Conservation (phyloP, 1,140 invertebrate species). For the Phymorhynchus buccinoides region DNA sequence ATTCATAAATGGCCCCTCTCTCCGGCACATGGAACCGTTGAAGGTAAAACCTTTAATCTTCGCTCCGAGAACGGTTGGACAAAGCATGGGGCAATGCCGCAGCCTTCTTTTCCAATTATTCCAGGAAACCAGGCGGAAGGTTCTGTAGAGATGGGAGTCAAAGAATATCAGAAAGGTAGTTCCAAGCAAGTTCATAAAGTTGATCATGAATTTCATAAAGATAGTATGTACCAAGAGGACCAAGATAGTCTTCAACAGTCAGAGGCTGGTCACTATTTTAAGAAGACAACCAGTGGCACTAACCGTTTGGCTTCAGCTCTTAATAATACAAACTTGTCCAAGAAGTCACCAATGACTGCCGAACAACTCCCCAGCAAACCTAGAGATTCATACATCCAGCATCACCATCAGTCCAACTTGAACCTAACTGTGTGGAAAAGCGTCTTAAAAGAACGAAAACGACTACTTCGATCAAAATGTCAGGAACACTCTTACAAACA, state of each 20-base stretch:
- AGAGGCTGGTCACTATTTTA: not conserved
- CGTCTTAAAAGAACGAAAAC: not conserved
- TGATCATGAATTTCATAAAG: too few relatives aligned
- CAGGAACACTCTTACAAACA: too few relatives aligned
- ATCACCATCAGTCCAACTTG: not conserved
- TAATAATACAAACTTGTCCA: not conserved
- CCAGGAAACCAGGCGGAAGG: not conserved
- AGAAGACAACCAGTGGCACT: not conserved
- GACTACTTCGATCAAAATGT: not conserved
- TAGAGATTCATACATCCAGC: not conserved
- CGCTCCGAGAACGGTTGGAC: too few relatives aligned
- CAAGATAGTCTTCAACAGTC: too few relatives aligned
- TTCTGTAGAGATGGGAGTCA: not conserved
- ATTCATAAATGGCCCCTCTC: too few relatives aligned
- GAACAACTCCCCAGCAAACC: not conserved
- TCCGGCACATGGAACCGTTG: too few relatives aligned
- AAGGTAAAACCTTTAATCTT: too few relatives aligned
- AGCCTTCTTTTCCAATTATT: too few relatives aligned
- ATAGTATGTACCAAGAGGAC: too few relatives aligned
- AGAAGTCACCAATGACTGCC: not conserved
- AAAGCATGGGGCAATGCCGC: too few relatives aligned
- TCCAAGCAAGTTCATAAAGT: too few relatives aligned
- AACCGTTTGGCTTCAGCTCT: not conserved
- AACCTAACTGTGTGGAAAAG: not conserved
- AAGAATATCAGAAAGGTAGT: not conserved